Evolutionary conservation across 53 echinoderm and acorn worm genomes (phyloP).

Genomic region (Echinarachnius parma): DNA sequence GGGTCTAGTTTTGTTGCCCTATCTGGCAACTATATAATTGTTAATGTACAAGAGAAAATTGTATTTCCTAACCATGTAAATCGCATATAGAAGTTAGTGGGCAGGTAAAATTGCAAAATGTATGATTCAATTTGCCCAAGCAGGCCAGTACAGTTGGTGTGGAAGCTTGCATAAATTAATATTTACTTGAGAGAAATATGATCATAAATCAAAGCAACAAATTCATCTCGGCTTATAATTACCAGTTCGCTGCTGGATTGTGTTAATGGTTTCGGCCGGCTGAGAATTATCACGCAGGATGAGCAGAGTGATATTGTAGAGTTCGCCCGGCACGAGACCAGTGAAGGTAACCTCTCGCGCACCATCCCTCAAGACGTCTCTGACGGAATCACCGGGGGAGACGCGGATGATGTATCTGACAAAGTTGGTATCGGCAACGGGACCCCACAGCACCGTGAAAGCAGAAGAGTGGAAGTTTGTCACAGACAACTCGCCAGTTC

Average conservation of each 20-base stretch:
- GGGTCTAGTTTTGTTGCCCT: no score
- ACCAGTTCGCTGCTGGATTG: slow-evolving; percentile 27
- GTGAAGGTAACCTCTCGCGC: neutral
- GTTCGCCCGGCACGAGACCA: slow-evolving; percentile 19
- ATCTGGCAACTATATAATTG: no score
- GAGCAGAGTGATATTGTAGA: slow-evolving; percentile 13
- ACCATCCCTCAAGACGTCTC: neutral
- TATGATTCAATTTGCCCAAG: no score
- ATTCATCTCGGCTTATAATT: no score
- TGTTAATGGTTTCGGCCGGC: neutral
- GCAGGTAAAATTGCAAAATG: no score
- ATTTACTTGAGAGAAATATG: no score
- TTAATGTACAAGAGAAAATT: no score
- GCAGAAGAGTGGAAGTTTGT: neutral
- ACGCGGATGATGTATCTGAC: slow-evolving; percentile 9
- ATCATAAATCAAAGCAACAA: no score
- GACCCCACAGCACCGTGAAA: slow-evolving; percentile 20
- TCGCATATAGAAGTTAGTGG: no score
- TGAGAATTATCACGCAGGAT: neutral
- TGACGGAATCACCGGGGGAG: neutral
- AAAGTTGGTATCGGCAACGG: neutral
- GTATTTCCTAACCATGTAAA: no score
- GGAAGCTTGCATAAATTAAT: no score
- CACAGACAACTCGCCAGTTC: slow-evolving; percentile 5
- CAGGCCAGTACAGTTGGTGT: no score